Conservation (phyloP, 2,113 vertebrate genomes). For the Petrocephalus zakoni region DNA sequence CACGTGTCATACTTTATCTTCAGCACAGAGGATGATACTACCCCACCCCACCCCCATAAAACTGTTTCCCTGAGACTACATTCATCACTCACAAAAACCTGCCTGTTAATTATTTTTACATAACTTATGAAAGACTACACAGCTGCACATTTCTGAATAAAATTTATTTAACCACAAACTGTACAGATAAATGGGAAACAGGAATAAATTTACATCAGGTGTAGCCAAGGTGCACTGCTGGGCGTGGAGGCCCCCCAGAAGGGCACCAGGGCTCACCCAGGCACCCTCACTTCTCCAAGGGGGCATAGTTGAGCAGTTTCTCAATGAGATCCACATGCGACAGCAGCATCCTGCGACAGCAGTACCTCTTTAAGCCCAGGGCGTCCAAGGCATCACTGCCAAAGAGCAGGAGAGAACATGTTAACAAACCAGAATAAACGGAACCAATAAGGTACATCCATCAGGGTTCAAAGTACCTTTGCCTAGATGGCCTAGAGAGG, state of each 20-base stretch:
- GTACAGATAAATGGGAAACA: background rate
- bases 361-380: slow-evolving; percentile 93
- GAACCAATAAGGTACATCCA: too few species aligned
- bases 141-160: background rate
- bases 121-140: background rate
- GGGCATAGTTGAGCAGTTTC: slow-evolving; percentile 93
- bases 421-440: too few species aligned
- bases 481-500: too few species aligned
- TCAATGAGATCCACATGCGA: slow-evolving; percentile 97
- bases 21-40: background rate
- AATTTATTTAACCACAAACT: slow-evolving; percentile 3
- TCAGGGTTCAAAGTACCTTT: too few species aligned
- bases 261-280: background rate
- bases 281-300: slow-evolving; percentile 80
- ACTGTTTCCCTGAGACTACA: background rate
- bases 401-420: background rate
- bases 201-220: background rate
- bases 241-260: background rate
- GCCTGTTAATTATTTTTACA: background rate
- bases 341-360: slow-evolving; percentile 92
- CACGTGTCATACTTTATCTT: background rate
- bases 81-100: background rate
- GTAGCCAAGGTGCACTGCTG: background rate
- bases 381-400: slow-evolving; percentile 89
- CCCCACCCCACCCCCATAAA: background rate